Evolutionary conservation across 1,140 invertebrate genomes (phyloP), one percentile per base, ranked within the genome.

Genomic region (Listronotus oregonensis): DNA sequence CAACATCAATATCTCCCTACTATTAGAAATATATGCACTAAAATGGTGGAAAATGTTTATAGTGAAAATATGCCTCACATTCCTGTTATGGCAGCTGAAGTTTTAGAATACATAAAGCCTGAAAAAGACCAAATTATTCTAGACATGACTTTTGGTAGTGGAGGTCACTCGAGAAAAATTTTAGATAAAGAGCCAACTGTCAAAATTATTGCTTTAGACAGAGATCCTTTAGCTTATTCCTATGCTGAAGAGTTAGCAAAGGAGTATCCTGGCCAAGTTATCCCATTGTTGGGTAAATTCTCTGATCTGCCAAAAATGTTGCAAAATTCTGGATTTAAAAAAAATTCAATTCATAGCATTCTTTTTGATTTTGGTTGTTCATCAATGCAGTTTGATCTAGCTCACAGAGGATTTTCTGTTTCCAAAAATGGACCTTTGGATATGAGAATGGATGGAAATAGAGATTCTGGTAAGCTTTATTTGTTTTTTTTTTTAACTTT

Each of bases 71-170:
- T 18, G 31, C 75, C 75, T 43, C 90, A 93, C 76, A 80, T 82
- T 31, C 91, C 92, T 52, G 90, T 93, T 31, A 86, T 93, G 83
- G 78, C 82, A 43, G 80, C 88, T 56, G 87, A 91, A 80, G 87
- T 90, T 0, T 71, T 93, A 57, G 76, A 87, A 57, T 87, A 87
- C 73, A 76, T 93, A 27, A 83, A 89, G 56, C 86, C 88, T 2
- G 71, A 78, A 59, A 78, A 85, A 42, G 80, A 85, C 60, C 83
- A 90, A 67, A 76, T 81, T 14, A 82, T 96, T 47, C 56, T 79
- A 52, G 94, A 96, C 74, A 94, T 95, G 92, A 98, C 96, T 27
- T 97, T 97, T 85, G 95, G 96, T 43, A 89, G 89, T 58, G 96
- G 96, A 21, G 95, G 95, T n/a, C 95, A 97, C 79, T 85, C 90